Conservation (phyloP, 2,888 invertebrate genomes). For the Drosophila recens region DNA sequence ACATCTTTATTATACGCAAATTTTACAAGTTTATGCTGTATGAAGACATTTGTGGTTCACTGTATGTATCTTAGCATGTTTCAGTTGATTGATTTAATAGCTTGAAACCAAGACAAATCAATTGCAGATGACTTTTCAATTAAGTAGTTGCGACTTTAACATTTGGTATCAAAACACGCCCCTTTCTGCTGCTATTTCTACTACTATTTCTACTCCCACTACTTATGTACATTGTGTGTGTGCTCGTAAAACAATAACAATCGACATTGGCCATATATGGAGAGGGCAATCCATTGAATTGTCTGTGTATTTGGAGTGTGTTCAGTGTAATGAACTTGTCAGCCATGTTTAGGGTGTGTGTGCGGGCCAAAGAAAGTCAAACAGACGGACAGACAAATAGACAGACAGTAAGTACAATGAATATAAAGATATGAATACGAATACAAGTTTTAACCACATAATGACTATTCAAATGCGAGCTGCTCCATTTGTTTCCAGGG, state of each 20-base stretch:
- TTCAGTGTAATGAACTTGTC: slow-evolving; percentile 76
- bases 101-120: slow-evolving; percentile 35
- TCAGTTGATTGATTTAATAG: slow-evolving; percentile 44
- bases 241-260: slow-evolving; percentile 67
- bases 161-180: slow-evolving; percentile 16
- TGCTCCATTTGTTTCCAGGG: slow-evolving; percentile 73
- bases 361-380: slow-evolving; percentile 65
- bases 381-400: slow-evolving; percentile 29
- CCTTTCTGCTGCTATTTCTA: not conserved
- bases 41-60: too few species aligned
- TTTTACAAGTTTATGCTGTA: too few species aligned
- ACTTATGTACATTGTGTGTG: slow-evolving; percentile 12
- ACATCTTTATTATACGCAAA: too few species aligned
- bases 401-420: slow-evolving; percentile 42
- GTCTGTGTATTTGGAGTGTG: too few species aligned
- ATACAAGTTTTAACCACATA: slow-evolving; percentile 51
- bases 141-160: slow-evolving; percentile 20
- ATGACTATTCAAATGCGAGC: slow-evolving; percentile 68
- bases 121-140: slow-evolving; percentile 35
- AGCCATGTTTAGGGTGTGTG: slow-evolving; percentile 74
- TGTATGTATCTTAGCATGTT: too few species aligned
- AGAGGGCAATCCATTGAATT: slow-evolving; percentile 28
- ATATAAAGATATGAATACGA: slow-evolving; percentile 45
- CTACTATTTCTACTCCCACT: slow-evolving; percentile 8
- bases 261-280: slow-evolving; percentile 63